phyloP scores from a whole-genome alignment of 2,888 invertebrate species.

The Glomeris marginata region DNA sequence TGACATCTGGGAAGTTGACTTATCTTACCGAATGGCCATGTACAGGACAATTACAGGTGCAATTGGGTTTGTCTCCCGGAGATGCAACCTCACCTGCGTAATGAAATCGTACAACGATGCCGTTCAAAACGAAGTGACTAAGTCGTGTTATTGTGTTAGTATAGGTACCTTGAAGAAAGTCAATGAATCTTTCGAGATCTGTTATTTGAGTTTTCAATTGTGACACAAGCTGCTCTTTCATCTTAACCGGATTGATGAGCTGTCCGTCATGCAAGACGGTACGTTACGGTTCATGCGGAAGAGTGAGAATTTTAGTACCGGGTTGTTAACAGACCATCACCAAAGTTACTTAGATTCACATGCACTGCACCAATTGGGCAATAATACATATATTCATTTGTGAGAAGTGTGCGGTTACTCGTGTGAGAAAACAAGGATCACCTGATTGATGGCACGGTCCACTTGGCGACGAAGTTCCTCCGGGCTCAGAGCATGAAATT shows the following conservation, averaged over 20 bases:
- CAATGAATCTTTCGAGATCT: slow-evolving; percentile 93
- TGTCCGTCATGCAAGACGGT: slow-evolving; percentile 22
- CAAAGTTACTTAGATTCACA: too few relatives aligned
- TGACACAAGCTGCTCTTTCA: slow-evolving; percentile 88
- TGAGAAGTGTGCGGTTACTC: neutral
- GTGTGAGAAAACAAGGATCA: slow-evolving; percentile 24
- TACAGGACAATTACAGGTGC: slow-evolving; percentile 31
- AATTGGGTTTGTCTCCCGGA: slow-evolving; percentile 28
- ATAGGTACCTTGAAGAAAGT: slow-evolving; percentile 74
- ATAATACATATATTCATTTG: neutral
- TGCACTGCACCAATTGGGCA: too few relatives aligned
- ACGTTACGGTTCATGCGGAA: too few relatives aligned
- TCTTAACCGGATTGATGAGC: slow-evolving; percentile 83
- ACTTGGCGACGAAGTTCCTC: slow-evolving; percentile 78
- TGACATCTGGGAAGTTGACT: too few relatives aligned
- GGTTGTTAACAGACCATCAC: too few relatives aligned
- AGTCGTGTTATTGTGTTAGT: slow-evolving; percentile 3
- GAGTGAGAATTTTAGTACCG: too few relatives aligned
- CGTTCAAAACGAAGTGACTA: neutral
- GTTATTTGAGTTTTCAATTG: slow-evolving; percentile 94
- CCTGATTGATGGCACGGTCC: slow-evolving; percentile 72
- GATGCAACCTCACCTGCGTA: slow-evolving; percentile 26
- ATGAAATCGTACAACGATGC: neutral
- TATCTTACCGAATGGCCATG: slow-evolving; percentile 23
- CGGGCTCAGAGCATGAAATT: slow-evolving; percentile 53